These are phyloP conservation scores for Drosophila neonasuta DNA, from an alignment of 2,888 invertebrate genomes.

Conservation along the genomic window DNA sequence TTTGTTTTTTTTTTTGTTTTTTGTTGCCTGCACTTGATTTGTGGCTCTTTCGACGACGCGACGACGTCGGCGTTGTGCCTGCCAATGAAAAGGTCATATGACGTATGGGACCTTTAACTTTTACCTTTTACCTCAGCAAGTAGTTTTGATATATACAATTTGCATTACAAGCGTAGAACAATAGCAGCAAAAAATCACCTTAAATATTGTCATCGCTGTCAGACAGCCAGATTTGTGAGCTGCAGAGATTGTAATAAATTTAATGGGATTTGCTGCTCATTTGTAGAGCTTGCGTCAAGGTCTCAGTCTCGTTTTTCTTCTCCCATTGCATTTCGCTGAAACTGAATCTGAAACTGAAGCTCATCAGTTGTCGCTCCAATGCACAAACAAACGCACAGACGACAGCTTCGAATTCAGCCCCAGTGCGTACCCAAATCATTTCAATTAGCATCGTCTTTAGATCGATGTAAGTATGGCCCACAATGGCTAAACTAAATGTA, in stretches of 20 bases:
- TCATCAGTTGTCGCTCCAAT: constrained; percentile 1
- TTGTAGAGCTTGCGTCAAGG: constrained; percentile 32
- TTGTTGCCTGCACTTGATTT: constrained; percentile 53
- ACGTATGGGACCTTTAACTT: constrained; percentile 51
- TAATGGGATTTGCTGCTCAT: constrained; percentile 56
- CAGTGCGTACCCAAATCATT: constrained; percentile 46
- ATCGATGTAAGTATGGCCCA: constrained; percentile 52
- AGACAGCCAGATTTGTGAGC: constrained; percentile 21
- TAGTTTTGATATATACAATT: constrained; percentile 47
- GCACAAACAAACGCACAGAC: constrained; percentile 23
- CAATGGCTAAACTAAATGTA: constrained; percentile 33
- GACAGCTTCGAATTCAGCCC: constrained; percentile 13
- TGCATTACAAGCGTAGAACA: constrained; percentile 32
- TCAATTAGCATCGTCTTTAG: constrained; percentile 60
- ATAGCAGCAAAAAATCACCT: constrained; percentile 40
- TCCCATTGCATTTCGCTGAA: constrained; percentile 38
- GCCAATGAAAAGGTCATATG: constrained; percentile 62
- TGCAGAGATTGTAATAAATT: constrained; percentile 41
- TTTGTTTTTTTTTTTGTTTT: constrained; percentile 35
- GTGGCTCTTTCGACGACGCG: constrained; percentile 34
- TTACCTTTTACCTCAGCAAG: constrained; percentile 31
- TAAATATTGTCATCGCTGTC: constrained; percentile 49
- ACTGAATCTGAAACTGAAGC: constrained; percentile 18
- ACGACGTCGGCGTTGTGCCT: constrained; percentile 25
- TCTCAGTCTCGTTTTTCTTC: constrained; percentile 22